Percentiles rank a stretch among this genome's conserved stretches.
Conservation (phyloP, 1,140 invertebrate genomes). For the Drosophila burlai region DNA sequence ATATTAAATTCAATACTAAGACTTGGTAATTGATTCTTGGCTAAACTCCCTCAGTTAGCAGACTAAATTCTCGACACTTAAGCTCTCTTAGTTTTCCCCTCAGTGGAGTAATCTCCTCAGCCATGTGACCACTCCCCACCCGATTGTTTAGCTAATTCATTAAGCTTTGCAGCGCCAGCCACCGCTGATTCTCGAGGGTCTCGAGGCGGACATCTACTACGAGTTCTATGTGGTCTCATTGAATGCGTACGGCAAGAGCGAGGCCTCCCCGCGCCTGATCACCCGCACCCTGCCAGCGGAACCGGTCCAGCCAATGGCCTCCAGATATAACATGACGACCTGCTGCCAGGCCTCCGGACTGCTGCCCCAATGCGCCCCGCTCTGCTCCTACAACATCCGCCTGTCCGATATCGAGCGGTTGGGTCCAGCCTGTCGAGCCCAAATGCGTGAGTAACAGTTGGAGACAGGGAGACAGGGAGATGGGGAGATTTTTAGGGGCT, state of each 20-base stretch:
- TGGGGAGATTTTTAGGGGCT: conserved; percentile 4
- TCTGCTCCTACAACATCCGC: conserved; percentile 93
- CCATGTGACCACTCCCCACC: neutral
- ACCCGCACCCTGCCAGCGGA: conserved; percentile 89
- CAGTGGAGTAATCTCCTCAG: conserved; percentile 11
- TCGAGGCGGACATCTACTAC: conserved; percentile 91
- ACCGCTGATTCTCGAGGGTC: conserved; percentile 90
- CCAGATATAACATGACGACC: conserved; percentile 90
- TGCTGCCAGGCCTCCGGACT: conserved; percentile 91
- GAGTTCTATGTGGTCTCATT: conserved; percentile 93
- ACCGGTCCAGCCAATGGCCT: conserved; percentile 26
- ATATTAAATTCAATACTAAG: neutral
- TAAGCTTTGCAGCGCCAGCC: conserved; percentile 87
- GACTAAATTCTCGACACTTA: neutral
- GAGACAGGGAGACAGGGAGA: conserved; percentile 1
- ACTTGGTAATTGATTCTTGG: neutral
- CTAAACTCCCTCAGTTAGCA: neutral
- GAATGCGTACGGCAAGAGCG: conserved; percentile 91
- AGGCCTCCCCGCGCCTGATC: conserved; percentile 90
- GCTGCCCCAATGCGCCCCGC: conserved; percentile 90
- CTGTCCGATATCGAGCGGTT: conserved; percentile 91
- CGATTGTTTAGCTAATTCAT: conserved; percentile 65
- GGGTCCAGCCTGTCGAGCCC: conserved; percentile 84
- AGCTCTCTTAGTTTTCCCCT: neutral
- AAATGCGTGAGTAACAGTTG: conserved; percentile 83